Base-by-base conservation (phyloP, 2,797 vertebrate genomes). In the Myiothlypis coronata region DNA sequence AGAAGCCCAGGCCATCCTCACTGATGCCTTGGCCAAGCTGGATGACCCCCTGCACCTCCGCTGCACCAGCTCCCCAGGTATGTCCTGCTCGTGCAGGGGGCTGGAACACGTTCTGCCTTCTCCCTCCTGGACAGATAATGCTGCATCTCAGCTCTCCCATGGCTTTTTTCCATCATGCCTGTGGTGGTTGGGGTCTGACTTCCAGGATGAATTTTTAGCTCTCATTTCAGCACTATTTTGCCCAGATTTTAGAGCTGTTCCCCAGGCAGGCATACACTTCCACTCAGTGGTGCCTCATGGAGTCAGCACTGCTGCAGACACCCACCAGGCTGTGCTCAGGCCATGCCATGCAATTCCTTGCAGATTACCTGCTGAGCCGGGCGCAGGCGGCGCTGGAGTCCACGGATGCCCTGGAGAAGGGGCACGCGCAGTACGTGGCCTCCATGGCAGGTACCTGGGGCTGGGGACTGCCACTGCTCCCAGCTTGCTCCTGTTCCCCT, bases 61-160 rank as follows among this genome's bases (percentile, higher is more conserved):
- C 94, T 99, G 99, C 97, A 99, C 99, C 97, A 99, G 99, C 97
- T 99, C 99, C 75, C 99, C 99, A 89, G 99, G 99, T 99, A 79
- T 0, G 0, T 30, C 63, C 70, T 3, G 3, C 52, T 61, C 6
- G 0, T 11, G 14, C 43, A 5, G 2, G 1, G 26, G n/a, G 8
- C 53, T 72, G 47, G 4, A 3, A 3, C 39, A 37, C 1, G 0
- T 34, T 12, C 5, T 32, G 34, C 64, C 34, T 53, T 39, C n/a
- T 70, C 37, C 12, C 37, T 56, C 34, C 32, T 15, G 24, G 15
- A 18, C 11, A 26, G 32, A 5, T 2, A 9, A 19, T 0, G 0
- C 10, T 68, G 2, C 41, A 24, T 44, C 65, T 75, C 68, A 19
- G 71, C 47, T 83, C 46, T 46, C 35, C 10, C 30, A 3, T 5